These are phyloP conservation scores for Phalacrocorax pelagicus DNA, from an alignment of 2,113 vertebrate species.

Conservation along the genomic window DNA sequence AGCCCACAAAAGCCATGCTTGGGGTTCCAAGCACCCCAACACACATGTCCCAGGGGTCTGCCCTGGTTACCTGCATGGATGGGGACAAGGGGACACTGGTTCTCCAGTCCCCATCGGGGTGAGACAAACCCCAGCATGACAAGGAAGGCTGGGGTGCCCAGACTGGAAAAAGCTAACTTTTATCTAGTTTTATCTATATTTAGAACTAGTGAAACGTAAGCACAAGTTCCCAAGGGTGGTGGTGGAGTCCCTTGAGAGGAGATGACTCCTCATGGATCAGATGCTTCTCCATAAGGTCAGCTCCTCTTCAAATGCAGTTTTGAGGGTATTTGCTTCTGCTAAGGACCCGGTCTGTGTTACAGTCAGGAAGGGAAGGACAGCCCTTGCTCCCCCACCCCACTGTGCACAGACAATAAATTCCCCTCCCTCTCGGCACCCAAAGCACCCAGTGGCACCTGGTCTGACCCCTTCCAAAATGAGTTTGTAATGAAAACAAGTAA, in stretches of 20 bases:
- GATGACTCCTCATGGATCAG: not conserved
- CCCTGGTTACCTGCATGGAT: not conserved
- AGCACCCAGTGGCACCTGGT: not conserved
- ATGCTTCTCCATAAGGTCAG: not conserved
- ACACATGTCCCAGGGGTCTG: not conserved
- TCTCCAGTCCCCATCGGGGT: accelerated
- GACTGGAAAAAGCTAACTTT: not conserved
- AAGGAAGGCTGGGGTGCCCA: not conserved
- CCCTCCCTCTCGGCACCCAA: not conserved
- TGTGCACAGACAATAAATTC: not conserved
- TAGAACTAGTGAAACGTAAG: not conserved
- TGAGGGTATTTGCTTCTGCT: not conserved
- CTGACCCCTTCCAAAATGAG: not conserved
- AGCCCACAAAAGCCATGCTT: not conserved
- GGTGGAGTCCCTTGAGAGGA: not conserved
- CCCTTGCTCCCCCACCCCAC: not conserved
- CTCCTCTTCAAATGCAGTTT: not conserved
- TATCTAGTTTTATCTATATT: not conserved
- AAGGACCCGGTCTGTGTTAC: not conserved
- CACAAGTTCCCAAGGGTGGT: not conserved
- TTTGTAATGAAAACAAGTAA: not conserved
- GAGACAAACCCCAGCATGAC: not conserved
- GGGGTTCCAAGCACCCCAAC: not conserved
- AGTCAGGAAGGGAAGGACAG: not conserved
- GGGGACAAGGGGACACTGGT: not conserved